phyloP scores from a whole-genome alignment of 2,113 vertebrate genomes.

The Anguilla japonica region DNA sequence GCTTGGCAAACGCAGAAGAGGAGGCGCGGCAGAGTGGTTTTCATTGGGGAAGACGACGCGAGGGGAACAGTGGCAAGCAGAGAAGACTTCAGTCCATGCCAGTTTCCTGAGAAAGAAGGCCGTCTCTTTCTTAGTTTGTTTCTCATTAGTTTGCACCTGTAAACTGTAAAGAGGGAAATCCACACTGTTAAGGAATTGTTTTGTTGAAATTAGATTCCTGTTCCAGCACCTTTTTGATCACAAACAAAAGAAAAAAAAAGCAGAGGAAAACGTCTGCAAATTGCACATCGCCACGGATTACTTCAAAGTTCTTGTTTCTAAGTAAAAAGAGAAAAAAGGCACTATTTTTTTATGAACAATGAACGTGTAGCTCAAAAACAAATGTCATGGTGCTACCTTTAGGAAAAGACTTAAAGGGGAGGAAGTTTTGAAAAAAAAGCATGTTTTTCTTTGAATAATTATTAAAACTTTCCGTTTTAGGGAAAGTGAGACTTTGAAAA shows the following conservation, averaged over 20 bases:
- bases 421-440: constrained; percentile 38
- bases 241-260: constrained; percentile 29
- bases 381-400: constrained; percentile 56
- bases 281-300: constrained; percentile 53
- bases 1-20: constrained; percentile 60
- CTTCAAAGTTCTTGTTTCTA: constrained; percentile 32
- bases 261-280: constrained; percentile 38
- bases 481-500: constrained; percentile 44
- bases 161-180: constrained; percentile 45
- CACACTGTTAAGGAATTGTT: constrained; percentile 44
- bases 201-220: constrained; percentile 44
- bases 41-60: constrained; percentile 27
- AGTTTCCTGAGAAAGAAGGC: constrained; percentile 26
- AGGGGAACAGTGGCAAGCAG: constrained; percentile 30
- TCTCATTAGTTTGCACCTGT: constrained; percentile 50
- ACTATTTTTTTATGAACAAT: constrained; percentile 50
- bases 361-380: constrained; percentile 34
- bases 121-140: constrained; percentile 18
- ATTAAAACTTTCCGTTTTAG: constrained; percentile 60
- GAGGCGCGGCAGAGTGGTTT: constrained; percentile 38
- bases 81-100: constrained; percentile 40
- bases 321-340: constrained; percentile 37
- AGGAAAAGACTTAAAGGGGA: constrained; percentile 50
- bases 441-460: constrained; percentile 30
- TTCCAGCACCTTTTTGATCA: constrained; percentile 50